phyloP scores from a whole-genome alignment of 2,113 vertebrate genomes.

The Alligator mississippiensis region DNA sequence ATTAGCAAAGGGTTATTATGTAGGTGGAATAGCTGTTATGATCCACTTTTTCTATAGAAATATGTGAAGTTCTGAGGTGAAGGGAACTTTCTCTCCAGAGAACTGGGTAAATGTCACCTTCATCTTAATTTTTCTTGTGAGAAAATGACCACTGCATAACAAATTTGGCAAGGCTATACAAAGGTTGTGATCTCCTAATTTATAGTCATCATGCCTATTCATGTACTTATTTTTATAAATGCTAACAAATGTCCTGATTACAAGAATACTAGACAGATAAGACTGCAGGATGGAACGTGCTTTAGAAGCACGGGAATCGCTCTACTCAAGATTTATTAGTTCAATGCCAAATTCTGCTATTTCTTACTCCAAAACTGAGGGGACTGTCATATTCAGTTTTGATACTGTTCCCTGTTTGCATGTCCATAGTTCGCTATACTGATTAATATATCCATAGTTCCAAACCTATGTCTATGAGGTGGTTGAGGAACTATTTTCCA shows the following conservation, averaged over 20 bases:
- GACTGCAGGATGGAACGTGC: background rate
- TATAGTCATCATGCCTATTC: constrained; percentile 24
- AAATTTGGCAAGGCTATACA: background rate
- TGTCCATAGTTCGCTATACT: background rate
- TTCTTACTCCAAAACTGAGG: background rate
- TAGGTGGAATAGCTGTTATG: fast-evolving
- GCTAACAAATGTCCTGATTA: constrained; percentile 27
- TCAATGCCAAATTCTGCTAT: fast-evolving
- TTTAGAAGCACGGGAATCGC: background rate
- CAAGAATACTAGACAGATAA: background rate
- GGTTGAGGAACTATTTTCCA: background rate
- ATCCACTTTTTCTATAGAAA: background rate
- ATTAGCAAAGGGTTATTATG: background rate
- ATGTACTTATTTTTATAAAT: constrained; percentile 13
- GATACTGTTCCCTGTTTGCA: background rate
- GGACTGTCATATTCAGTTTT: background rate
- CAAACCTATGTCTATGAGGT: fast-evolving
- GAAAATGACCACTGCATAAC: background rate
- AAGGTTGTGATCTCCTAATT: background rate
- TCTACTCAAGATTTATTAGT: fast-evolving
- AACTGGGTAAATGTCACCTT: background rate
- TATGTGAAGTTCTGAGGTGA: fast-evolving
- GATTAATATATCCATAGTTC: background rate
- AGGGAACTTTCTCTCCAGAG: too few relatives aligned
- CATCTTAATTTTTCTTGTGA: background rate